Conservation (phyloP, 2,113 vertebrate genomes). For the Carassius carassius region DNA sequence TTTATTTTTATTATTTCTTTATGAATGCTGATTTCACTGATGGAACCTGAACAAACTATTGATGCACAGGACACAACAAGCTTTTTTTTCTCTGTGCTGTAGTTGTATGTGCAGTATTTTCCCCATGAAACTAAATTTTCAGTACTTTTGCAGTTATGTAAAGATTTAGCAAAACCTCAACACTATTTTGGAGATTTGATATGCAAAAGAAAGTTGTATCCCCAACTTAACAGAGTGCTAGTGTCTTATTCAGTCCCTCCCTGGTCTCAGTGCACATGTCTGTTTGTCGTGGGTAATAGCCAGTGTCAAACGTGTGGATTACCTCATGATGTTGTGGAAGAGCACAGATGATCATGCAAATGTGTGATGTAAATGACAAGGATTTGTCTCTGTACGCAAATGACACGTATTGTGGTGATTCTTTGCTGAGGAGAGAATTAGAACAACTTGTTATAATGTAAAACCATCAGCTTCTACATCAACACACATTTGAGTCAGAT, state of each 20-base stretch:
- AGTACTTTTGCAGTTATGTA: not conserved
- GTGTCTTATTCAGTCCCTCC: not conserved
- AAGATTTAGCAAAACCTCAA: not conserved
- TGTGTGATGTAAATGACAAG: constrained; percentile 37
- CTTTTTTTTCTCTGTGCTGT: not conserved
- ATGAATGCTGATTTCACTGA: constrained; percentile 8
- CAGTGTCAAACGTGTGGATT: constrained; percentile 1
- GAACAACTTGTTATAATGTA: not conserved
- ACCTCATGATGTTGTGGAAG: constrained; percentile 1
- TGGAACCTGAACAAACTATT: constrained; percentile 19
- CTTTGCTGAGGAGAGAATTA: constrained; percentile 6
- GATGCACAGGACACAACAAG: not conserved
- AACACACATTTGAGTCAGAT: too few relatives aligned
- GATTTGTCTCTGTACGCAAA: constrained; percentile 41
- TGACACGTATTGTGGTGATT: not conserved
- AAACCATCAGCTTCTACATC: too few relatives aligned
- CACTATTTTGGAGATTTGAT: not conserved
- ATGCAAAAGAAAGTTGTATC: not conserved
- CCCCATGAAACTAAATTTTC: not conserved
- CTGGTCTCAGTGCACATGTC: not conserved
- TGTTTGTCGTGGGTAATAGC: not conserved
- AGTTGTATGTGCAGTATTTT: not conserved
- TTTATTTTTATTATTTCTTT: constrained; percentile 29
- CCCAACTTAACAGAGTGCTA: not conserved
- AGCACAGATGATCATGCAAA: constrained; percentile 32